Conservation (phyloP, 2,888 invertebrate species). For the Pteria penguin region DNA sequence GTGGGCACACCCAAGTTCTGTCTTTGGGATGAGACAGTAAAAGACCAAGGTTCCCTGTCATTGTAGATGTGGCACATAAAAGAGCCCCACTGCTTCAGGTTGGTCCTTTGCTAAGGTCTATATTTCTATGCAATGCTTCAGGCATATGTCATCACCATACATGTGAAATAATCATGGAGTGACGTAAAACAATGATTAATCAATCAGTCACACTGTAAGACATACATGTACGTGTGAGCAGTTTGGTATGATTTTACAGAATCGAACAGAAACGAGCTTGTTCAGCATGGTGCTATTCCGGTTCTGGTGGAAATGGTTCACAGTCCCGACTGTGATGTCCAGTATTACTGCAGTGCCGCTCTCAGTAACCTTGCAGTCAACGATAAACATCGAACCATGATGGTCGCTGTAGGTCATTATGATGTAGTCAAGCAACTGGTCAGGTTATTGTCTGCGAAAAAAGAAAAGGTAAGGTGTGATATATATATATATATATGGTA, state of each 20-base stretch:
- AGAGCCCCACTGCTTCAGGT: neutral
- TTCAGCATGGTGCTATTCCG: conserved; percentile 68
- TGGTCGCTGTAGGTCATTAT: conserved; percentile 73
- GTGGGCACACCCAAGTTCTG: neutral
- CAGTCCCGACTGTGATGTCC: conserved; percentile 65
- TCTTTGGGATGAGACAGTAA: conserved; percentile 6
- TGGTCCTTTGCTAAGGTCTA: too few species aligned
- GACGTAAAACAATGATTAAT: too few species aligned
- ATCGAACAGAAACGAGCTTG: conserved; percentile 66
- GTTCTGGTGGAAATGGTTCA: conserved; percentile 67
- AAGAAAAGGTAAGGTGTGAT: conserved; percentile 49
- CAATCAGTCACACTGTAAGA: too few species aligned
- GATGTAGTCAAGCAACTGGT: conserved; percentile 67
- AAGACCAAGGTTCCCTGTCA: conserved; percentile 2
- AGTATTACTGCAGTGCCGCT: conserved; percentile 73
- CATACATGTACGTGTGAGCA: neutral
- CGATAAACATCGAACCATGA: conserved; percentile 71
- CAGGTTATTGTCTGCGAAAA: conserved; percentile 49
- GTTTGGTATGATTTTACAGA: conserved; percentile 52
- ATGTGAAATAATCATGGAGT: too few species aligned
- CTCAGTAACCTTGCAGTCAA: conserved; percentile 75
- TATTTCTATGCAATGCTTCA: too few species aligned
- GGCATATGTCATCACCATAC: too few species aligned
- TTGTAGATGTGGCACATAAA: too few species aligned
- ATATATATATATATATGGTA: neutral